phyloP scores from a whole-genome alignment of 2,797 vertebrate genomes.

The Limnodromus scolopaceus region DNA sequence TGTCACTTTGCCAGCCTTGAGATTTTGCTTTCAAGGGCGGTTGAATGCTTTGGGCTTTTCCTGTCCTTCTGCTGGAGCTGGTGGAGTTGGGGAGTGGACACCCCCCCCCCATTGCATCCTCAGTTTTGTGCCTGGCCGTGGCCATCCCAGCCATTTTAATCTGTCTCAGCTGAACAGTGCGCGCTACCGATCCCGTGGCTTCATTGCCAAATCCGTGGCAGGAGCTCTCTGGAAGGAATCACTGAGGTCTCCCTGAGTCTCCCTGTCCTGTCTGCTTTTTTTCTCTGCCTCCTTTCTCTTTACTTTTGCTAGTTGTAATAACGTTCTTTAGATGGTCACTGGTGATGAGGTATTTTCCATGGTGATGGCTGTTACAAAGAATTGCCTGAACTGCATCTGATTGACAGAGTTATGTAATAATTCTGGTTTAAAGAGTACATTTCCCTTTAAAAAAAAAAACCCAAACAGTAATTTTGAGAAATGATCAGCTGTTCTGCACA shows the following conservation, averaged over 20 bases:
- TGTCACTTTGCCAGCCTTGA: constrained; percentile 30
- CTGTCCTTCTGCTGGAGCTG: background rate
- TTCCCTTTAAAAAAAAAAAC: background rate
- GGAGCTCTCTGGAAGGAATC: background rate
- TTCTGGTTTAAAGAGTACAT: background rate
- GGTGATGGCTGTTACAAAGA: background rate
- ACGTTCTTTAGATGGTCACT: background rate
- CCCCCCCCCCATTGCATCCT: background rate
- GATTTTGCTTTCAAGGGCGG: background rate
- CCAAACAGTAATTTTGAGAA: background rate
- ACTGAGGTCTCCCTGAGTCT: background rate
- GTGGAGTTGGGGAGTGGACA: background rate
- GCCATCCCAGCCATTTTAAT: background rate
- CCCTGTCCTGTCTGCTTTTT: background rate
- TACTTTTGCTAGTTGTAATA: background rate
- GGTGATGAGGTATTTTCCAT: constrained; percentile 5
- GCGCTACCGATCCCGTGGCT: background rate
- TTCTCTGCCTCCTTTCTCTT: background rate
- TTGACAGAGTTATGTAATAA: background rate
- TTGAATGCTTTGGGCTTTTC: background rate
- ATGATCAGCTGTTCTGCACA: background rate
- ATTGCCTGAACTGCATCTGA: background rate
- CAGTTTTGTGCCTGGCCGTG: background rate
- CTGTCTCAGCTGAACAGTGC: background rate
- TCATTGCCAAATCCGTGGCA: background rate